Percentiles rank a stretch among this genome's conserved stretches.
Evolutionary conservation across 2,888 invertebrate genomes (phyloP).

Genomic region (Pilophorus perplexus): DNA sequence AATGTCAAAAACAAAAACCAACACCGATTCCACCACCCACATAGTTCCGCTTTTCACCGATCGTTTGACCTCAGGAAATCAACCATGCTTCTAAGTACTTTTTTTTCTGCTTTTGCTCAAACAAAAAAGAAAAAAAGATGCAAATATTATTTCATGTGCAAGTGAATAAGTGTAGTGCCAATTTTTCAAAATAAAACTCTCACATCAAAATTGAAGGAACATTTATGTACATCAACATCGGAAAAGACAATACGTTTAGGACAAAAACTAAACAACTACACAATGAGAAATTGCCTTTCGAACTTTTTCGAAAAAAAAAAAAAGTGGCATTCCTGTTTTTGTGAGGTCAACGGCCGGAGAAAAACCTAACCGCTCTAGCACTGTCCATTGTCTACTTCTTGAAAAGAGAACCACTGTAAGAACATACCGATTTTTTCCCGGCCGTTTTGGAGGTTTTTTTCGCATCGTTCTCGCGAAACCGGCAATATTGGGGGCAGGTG

Average conservation of each 20-base stretch:
- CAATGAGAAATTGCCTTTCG: constrained; percentile 3
- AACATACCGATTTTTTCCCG: constrained; percentile 43
- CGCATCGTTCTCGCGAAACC: no score
- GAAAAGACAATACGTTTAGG: constrained; percentile 24
- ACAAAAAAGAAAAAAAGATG: constrained; percentile 6
- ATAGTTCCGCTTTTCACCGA: constrained; percentile 13
- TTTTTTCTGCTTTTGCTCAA: background rate
- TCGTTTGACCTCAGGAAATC: constrained; percentile 30
- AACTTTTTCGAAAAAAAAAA: constrained; percentile 7
- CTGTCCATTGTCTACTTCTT: constrained; percentile 47
- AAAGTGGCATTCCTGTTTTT: constrained; percentile 23
- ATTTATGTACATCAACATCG: constrained; percentile 29
- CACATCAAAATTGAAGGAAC: constrained; percentile 18
- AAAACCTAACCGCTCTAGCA: constrained; percentile 46
- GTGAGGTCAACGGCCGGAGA: constrained; percentile 46
- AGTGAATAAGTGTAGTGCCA: constrained; percentile 22
- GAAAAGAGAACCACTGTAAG: constrained; percentile 21
- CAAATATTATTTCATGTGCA: constrained; percentile 7
- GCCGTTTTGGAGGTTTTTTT: no score
- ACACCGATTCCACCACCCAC: constrained; percentile 38
- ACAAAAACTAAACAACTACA: constrained; percentile 13
- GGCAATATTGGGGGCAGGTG: no score
- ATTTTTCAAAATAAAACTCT: constrained; percentile 20
- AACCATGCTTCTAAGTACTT: no score
- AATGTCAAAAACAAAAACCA: constrained; percentile 16